Conservation (phyloP, 1,140 invertebrate genomes). For the Pararge aegeria region DNA sequence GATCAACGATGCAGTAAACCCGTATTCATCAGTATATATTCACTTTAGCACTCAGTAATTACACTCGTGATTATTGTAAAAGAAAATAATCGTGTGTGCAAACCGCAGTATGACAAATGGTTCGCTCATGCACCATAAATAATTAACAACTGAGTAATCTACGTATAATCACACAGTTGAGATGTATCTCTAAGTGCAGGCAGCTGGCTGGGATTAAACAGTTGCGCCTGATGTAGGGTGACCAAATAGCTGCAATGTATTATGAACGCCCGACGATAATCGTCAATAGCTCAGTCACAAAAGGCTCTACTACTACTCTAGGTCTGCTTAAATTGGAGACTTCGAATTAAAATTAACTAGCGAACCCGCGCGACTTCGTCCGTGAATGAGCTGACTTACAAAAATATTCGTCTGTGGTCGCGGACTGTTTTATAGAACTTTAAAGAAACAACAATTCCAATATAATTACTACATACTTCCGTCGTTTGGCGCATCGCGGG, state of each 20-base stretch:
- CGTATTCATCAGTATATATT: background rate
- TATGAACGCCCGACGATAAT: too few species aligned
- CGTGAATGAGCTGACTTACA: too few species aligned
- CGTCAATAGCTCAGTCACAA: too few species aligned
- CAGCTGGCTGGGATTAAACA: conserved; percentile 13
- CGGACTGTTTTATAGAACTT: too few species aligned
- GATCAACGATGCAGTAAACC: background rate
- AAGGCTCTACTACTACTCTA: too few species aligned
- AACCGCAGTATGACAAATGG: conserved; percentile 2
- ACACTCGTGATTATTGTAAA: background rate
- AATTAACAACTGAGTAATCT: conserved; percentile 13
- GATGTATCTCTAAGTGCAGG: conserved; percentile 9
- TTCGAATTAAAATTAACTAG: too few species aligned
- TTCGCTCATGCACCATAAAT: conserved; percentile 12
- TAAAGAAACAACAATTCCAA: too few species aligned
- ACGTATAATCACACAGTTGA: conserved; percentile 13
- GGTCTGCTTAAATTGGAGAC: too few species aligned
- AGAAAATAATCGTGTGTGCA: background rate
- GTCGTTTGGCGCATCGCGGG: too few species aligned
- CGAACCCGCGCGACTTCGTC: too few species aligned
- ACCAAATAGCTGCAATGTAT: background rate
- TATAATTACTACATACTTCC: too few species aligned
- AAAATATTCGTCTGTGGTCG: too few species aligned
- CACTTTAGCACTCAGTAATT: background rate
- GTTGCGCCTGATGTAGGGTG: background rate